These are phyloP conservation scores for Gorsachius magnificus DNA, from an alignment of 2,797 vertebrate species.

Conservation along the genomic window DNA sequence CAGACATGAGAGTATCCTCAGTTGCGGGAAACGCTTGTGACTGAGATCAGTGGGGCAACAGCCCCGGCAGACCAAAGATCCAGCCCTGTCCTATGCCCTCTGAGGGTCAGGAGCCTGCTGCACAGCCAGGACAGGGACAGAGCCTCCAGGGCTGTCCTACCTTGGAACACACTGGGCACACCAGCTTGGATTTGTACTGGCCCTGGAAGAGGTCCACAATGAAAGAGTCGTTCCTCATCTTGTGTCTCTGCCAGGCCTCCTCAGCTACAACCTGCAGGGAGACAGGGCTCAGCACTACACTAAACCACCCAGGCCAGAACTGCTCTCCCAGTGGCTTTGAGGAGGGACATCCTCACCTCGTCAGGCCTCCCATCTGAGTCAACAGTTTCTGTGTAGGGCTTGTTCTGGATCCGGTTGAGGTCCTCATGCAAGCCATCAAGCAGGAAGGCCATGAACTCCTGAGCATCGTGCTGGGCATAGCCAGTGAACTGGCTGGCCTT, in stretches of 20 bases:
- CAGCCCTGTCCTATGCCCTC: background rate
- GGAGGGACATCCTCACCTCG: slow-evolving; percentile 74
- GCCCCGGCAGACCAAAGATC: background rate
- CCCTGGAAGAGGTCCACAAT: slow-evolving; percentile 98
- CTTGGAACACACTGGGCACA: slow-evolving; percentile 97
- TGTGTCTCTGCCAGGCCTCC: slow-evolving; percentile 98
- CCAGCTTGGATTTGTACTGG: slow-evolving; percentile 98
- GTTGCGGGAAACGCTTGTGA: background rate
- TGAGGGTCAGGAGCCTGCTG: background rate
- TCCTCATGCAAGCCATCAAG: slow-evolving; percentile 96
- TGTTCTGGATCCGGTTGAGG: slow-evolving; percentile 97
- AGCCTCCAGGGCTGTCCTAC: slow-evolving; percentile 67
- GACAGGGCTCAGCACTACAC: background rate
- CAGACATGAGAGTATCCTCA: background rate
- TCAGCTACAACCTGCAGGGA: slow-evolving; percentile 90
- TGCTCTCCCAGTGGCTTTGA: background rate
- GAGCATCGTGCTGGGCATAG: slow-evolving; percentile 96
- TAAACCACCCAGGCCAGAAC: background rate
- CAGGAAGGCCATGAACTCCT: slow-evolving; percentile 99
- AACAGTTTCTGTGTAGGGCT: slow-evolving; percentile 95
- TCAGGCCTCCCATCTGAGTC: slow-evolving; percentile 91
- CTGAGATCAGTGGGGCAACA: background rate
- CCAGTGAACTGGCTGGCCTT: slow-evolving; percentile 99
- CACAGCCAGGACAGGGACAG: background rate
- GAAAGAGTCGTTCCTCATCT: slow-evolving; percentile 98